These are phyloP conservation scores for Argopecten irradians DNA, from an alignment of 1,140 invertebrate genomes.

Conservation along the genomic window DNA sequence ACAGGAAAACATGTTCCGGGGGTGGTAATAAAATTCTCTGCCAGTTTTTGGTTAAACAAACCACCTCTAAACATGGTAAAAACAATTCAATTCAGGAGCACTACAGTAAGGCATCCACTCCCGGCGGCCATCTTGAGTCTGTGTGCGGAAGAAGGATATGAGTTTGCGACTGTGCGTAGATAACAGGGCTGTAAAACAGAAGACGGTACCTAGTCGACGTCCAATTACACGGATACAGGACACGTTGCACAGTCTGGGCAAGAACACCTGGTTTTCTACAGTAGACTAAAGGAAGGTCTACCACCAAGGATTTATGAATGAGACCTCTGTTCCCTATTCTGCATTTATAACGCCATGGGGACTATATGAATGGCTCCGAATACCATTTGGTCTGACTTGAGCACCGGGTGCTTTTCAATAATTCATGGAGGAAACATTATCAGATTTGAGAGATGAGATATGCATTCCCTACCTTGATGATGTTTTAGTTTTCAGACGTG, in stretches of 20 bases:
- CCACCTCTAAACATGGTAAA: neutral
- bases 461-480: no score
- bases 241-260: conserved; percentile 38
- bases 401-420: no score
- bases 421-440: no score
- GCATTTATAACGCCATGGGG: no score
- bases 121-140: neutral
- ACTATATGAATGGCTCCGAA: neutral
- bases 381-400: no score
- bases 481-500: no score
- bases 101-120: neutral
- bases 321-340: neutral
- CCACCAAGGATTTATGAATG: conserved; percentile 42
- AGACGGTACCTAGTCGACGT: no score
- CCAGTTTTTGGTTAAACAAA: neutral
- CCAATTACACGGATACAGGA: conserved; percentile 48
- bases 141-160: no score
- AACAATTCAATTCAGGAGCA: neutral
- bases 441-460: no score
- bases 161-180: no score
- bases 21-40: neutral
- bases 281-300: conserved; percentile 50
- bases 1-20: neutral
- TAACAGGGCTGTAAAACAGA: no score
- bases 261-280: conserved; percentile 38